phyloP scores from a whole-genome alignment of 2,888 invertebrate genomes.

The Acronicta leporina region DNA sequence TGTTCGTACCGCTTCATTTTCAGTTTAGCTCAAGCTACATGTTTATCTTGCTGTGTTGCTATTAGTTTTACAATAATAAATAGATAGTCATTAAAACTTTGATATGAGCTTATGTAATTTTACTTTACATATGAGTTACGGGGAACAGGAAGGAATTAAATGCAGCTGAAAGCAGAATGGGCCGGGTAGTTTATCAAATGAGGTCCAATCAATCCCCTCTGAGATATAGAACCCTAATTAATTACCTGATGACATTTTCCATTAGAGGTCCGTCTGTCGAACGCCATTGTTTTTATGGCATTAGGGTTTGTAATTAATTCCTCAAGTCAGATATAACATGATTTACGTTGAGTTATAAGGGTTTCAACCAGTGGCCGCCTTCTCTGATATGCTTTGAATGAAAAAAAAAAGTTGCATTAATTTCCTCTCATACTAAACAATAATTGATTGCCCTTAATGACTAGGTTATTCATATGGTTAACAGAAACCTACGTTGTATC shows the following conservation, averaged over 20 bases:
- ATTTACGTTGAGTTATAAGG: constrained; percentile 62
- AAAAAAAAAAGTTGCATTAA: constrained; percentile 68
- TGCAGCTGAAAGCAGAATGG: constrained; percentile 33
- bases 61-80: no score
- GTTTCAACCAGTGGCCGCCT: constrained; percentile 42
- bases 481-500: not conserved
- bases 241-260: constrained; percentile 41
- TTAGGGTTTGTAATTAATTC: constrained; percentile 57
- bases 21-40: no score
- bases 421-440: constrained; percentile 73
- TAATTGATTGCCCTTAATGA: not conserved
- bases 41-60: no score
- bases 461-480: not conserved
- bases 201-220: constrained; percentile 32
- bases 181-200: constrained; percentile 38
- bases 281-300: constrained; percentile 46
- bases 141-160: constrained; percentile 17
- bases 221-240: constrained; percentile 41
- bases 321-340: constrained; percentile 52
- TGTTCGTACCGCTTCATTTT: no score
- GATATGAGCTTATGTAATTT: not conserved
- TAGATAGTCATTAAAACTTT: no score
- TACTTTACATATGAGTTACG: not conserved
- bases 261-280: constrained; percentile 36
- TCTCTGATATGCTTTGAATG: constrained; percentile 44